Percentiles rank a stretch among this genome's conserved stretches.
Evolutionary conservation across 2,113 vertebrate species (phyloP).

Genomic region (Chrysemys picta): DNA sequence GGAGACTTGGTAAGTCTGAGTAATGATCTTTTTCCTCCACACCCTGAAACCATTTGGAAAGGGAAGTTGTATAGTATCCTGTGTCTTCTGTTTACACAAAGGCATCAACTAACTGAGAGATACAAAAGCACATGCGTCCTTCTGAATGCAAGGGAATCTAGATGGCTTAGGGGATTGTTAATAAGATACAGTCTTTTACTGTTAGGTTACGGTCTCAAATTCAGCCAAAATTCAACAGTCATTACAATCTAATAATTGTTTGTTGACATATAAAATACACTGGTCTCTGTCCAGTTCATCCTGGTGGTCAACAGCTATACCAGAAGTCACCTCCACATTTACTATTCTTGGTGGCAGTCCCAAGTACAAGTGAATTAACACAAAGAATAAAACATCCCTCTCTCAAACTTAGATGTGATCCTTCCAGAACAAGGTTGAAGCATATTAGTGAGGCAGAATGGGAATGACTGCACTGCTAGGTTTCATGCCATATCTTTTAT

Average conservation of each 20-base stretch:
- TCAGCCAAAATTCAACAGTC: not conserved
- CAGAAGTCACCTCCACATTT: not conserved
- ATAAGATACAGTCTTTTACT: not conserved
- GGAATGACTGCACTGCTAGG: not conserved
- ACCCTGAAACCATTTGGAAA: slow-evolving; percentile 65
- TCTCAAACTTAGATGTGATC: not conserved
- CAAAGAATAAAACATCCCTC: not conserved
- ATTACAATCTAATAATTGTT: not conserved
- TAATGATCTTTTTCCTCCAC: slow-evolving; percentile 46
- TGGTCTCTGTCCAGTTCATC: not conserved
- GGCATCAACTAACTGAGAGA: not conserved
- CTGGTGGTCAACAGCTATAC: not conserved
- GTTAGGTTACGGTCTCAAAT: not conserved
- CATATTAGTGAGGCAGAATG: not conserved
- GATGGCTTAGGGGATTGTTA: not conserved
- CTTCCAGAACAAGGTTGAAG: not conserved
- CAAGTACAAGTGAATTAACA: not conserved
- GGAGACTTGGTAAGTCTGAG: slow-evolving; percentile 33
- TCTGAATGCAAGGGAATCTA: not conserved
- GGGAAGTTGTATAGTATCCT: slow-evolving; percentile 18
- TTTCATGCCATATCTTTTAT: not conserved
- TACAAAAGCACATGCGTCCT: not conserved
- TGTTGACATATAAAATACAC: not conserved
- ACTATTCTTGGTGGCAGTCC: not conserved
- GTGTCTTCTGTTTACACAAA: slow-evolving; percentile 2